Base-by-base conservation (phyloP, 1,140 invertebrate genomes). In the Drosophila pectinifera region DNA sequence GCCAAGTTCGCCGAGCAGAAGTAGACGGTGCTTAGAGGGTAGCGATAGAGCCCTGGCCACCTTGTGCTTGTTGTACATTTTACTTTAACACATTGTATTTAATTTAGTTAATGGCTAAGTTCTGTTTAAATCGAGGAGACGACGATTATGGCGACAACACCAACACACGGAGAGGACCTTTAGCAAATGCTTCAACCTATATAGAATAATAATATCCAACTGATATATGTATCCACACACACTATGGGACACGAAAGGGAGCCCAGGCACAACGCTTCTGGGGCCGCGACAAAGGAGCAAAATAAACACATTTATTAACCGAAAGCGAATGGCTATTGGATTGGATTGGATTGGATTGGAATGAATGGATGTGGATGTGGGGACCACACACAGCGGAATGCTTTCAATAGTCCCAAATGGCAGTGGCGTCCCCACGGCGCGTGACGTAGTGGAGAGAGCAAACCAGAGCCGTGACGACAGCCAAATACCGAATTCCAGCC, bases 1-100 rank as follows among this genome's bases (percentile, higher is more conserved):
- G 67, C 90, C 49, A 92, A 92, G 70, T 92, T 91, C 58, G 72
- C 90, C 18, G 78, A 92, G 20, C 91, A 90, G 34, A 90, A 91
- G 62, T 86, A 91, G 77, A n/a, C 39, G 56, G 26, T 11, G 18
- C 16, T 2, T 16, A 28, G 28, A 14, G 26, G 36, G 8, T 20
- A 26, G 7, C 31, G 45, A 51, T 38, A n/a, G n/a, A 54, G 18
- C 18, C 61, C 59, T 45, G 57, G 63, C 68, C 31, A 77, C 61
- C 67, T 69, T 57, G 72, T 69, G 81, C 79, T 76, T 89, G 54
- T 68, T 84, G 83, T 88, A 88, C 59, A 89, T 88, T 83, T 73
- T 89, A 88, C 72, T 73, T 89, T 86, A 76, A 88, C 38, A 41
- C 42, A 82, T 41, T 79, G 61, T 88, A 83, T 88, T 89, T 89